phyloP scores from a whole-genome alignment of 30 jellyfish, hydroid and myxozoan species.

The Phacellophora camtschatica region DNA sequence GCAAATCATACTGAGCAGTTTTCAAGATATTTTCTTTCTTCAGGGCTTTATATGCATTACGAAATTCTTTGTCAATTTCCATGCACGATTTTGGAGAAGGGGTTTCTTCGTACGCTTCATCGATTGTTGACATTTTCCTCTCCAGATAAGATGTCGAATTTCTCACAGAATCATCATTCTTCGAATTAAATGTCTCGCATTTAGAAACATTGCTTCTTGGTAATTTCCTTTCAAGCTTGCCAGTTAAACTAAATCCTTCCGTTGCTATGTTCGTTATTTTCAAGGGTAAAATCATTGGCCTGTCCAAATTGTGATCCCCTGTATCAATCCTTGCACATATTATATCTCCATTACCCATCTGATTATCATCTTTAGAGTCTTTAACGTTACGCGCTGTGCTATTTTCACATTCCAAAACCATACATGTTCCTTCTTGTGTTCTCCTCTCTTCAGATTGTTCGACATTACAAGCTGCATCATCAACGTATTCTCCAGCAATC shows the following conservation, averaged over 20 bases:
- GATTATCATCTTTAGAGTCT: no score
- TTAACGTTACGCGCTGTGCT: no score
- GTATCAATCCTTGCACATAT: not conserved
- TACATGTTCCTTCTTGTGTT: not conserved
- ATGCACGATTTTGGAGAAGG: slow-evolving; percentile 52
- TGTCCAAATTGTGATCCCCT: not conserved
- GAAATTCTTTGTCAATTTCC: slow-evolving; percentile 23
- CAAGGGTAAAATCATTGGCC: not conserved
- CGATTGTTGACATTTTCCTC: slow-evolving; percentile 65
- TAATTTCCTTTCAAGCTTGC: no score
- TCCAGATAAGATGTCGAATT: not conserved
- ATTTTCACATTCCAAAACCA: not conserved
- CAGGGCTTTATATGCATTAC: slow-evolving; percentile 4
- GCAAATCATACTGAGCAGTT: not conserved
- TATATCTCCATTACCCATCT: no score
- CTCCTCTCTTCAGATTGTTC: not conserved
- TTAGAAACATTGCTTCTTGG: not conserved
- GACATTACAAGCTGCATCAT: not conserved
- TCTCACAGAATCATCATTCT: not conserved
- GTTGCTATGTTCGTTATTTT: no score
- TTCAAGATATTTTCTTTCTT: not conserved
- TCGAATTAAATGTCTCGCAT: not conserved
- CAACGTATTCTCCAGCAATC: not conserved
- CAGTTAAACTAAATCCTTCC: no score
- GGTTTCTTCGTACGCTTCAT: slow-evolving; percentile 41